phyloP scores from a whole-genome alignment of 2,888 invertebrate genomes.

The Dynastes tityus region DNA sequence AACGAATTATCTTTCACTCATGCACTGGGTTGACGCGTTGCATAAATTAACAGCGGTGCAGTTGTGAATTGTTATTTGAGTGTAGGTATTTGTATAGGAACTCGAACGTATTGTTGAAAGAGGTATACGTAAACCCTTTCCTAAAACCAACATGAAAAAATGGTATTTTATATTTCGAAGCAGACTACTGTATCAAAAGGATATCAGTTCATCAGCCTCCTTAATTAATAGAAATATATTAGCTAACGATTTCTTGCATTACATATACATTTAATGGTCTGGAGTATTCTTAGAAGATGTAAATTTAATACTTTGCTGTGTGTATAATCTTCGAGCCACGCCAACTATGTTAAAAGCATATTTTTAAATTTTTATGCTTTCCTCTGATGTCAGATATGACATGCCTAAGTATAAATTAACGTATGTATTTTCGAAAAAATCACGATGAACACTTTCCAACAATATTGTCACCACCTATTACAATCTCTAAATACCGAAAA shows the following conservation, averaged over 20 bases:
- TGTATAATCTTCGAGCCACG: slow-evolving; percentile 2
- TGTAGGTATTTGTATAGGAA: too few relatives aligned
- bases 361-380: slow-evolving; percentile 26
- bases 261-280: not conserved
- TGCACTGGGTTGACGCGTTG: too few relatives aligned
- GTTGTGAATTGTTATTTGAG: too few relatives aligned
- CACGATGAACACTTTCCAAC: not conserved
- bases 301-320: not conserved
- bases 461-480: slow-evolving; percentile 7
- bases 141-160: too few relatives aligned
- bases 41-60: too few relatives aligned
- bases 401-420: not conserved
- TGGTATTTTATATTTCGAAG: too few relatives aligned
- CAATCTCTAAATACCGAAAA: not conserved
- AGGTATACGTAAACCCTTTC: too few relatives aligned
- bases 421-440: slow-evolving; percentile 11
- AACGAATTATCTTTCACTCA: too few relatives aligned
- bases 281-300: not conserved
- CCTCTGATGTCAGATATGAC: slow-evolving; percentile 26
- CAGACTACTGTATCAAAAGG: too few relatives aligned
- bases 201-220: too few relatives aligned
- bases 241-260: too few relatives aligned
- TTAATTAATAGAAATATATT: not conserved
- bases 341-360: slow-evolving; percentile 25
- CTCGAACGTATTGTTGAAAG: too few relatives aligned